phyloP scores from a whole-genome alignment of 2,113 vertebrate genomes.

The Muntiacus muntjak region DNA sequence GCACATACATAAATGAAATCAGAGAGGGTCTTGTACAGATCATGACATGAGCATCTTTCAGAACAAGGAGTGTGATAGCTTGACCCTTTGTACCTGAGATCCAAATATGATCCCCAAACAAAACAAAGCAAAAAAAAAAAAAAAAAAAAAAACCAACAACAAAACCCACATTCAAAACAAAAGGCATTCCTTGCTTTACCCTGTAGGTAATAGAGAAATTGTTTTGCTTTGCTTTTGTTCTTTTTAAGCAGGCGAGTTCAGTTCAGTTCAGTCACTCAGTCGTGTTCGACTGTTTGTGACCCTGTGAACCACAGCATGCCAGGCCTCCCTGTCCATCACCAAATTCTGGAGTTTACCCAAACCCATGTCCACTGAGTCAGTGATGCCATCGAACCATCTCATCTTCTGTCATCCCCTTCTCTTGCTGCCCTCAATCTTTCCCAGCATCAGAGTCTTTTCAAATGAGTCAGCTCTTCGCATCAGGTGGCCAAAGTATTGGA shows the following conservation, averaged over 20 bases:
- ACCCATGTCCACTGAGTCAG: not conserved
- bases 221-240: not conserved
- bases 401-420: not conserved
- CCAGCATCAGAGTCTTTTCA: not conserved
- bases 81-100: not conserved
- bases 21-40: not conserved
- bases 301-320: fast-evolving
- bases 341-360: not conserved
- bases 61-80: not conserved
- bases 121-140: not conserved
- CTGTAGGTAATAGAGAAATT: not conserved
- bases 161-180: not conserved
- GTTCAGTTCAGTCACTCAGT: not conserved
- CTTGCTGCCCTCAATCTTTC: not conserved
- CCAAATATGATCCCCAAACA: not conserved
- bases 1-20: not conserved
- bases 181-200: not conserved
- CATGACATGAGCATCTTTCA: not conserved
- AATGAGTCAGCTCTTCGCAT: not conserved
- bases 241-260: not conserved
- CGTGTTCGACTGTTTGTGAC: fast-evolving
- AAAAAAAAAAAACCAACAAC: not conserved
- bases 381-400: not conserved
- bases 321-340: not conserved
- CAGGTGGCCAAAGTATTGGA: not conserved